A percentile compares a stretch with the other conserved stretches of the same genome.
phyloP scores from a whole-genome alignment of 2,888 invertebrate genomes.

The Aspidiotus rigidus region DNA sequence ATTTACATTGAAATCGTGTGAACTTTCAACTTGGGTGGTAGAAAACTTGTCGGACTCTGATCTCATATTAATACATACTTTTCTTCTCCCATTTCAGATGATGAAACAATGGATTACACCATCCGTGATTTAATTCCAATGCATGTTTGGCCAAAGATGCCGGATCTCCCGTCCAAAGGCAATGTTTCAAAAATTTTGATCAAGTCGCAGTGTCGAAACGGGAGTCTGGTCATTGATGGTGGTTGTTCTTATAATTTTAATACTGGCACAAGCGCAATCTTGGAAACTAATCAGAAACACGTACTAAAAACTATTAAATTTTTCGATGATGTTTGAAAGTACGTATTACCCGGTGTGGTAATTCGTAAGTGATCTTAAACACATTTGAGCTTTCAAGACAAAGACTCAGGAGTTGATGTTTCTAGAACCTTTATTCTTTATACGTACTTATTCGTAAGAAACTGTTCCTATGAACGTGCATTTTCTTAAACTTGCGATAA shows the following conservation, averaged over 20 bases:
- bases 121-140: slow-evolving; percentile 75
- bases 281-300: slow-evolving; percentile 80
- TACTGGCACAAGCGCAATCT: slow-evolving; percentile 75
- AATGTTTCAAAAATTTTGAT: slow-evolving; percentile 66
- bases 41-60: too few species aligned
- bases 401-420: too few species aligned
- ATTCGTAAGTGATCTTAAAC: too few species aligned
- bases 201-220: slow-evolving; percentile 82
- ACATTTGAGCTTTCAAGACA: too few species aligned
- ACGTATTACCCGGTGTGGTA: too few species aligned
- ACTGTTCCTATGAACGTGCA: too few species aligned
- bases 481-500: too few species aligned
- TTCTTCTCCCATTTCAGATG: slow-evolving; percentile 48
- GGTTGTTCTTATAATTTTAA: slow-evolving; percentile 89
- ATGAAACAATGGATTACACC: slow-evolving; percentile 73
- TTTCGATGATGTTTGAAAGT: not conserved
- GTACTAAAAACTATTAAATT: slow-evolving; percentile 59
- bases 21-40: too few species aligned
- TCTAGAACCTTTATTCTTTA: too few species aligned
- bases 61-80: too few species aligned
- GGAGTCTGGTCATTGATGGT: slow-evolving; percentile 88
- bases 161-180: slow-evolving; percentile 44
- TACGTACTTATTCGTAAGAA: too few species aligned
- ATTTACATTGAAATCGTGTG: too few species aligned
- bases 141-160: slow-evolving; percentile 48